phyloP scores from a whole-genome alignment of 1,140 invertebrate genomes.

The Cyphomyrmex costatus region DNA sequence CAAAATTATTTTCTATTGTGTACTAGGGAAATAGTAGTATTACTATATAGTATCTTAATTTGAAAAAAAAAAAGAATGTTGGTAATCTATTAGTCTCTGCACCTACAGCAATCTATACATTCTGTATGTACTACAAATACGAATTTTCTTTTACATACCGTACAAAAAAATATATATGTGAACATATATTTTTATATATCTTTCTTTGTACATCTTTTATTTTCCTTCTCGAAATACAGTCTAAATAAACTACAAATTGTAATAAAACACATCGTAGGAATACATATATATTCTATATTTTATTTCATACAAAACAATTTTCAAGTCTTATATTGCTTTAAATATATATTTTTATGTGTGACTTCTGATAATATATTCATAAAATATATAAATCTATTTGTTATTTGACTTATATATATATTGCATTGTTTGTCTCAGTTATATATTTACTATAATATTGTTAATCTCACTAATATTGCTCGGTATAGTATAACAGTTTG shows the following conservation, averaged over 20 bases:
- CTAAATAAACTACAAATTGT: background rate
- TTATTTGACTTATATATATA: background rate
- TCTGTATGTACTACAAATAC: background rate
- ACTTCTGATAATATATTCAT: background rate
- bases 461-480: slow-evolving; percentile 24
- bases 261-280: background rate
- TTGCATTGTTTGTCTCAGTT: background rate
- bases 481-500: background rate
- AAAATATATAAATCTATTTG: slow-evolving; percentile 44
- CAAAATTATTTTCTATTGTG: background rate
- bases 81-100: too few species aligned
- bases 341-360: slow-evolving; percentile 44
- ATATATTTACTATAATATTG: slow-evolving; percentile 15
- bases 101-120: too few species aligned
- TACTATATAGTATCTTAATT: background rate
- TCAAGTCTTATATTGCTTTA: slow-evolving; percentile 11
- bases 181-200: background rate
- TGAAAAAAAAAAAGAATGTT: too few species aligned
- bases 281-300: slow-evolving; percentile 14
- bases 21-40: background rate
- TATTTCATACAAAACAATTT: slow-evolving; percentile 23
- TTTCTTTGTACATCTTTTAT: background rate
- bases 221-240: background rate
- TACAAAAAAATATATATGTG: background rate
- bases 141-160: background rate